Base-by-base conservation (phyloP, 1,140 invertebrate genomes). In the Patella vulgata region DNA sequence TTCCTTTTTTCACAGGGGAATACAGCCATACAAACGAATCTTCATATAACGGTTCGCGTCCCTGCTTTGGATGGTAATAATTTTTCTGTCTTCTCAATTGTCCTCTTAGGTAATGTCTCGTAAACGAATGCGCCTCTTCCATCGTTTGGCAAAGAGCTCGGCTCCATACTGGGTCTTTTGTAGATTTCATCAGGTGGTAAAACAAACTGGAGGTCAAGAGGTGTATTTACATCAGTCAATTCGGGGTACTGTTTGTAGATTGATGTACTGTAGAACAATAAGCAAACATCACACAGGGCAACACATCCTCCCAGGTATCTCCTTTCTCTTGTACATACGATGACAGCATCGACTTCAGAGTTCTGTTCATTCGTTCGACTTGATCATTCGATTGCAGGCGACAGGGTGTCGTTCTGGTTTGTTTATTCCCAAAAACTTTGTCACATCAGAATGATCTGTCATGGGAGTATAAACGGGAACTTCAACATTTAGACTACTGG, bases 281-380 rank as follows among this genome's bases (percentile, higher is more conserved):
- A 1, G 53, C 63, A 63, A 65, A 70, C 19, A 64, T 47, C 1
- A 64, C 39, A n/a, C 62, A 66, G 2, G 59, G 62, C 11, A 73
- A 31, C 21, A 66, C 62, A 47, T 65, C 64, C 25, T 70, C 68
- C 70, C 70, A 75, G 33, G 71, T 55, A 17, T 40, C 23, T 19
- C 40, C 40, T 8, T 68, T 47, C 11, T 63, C 46, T 27, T 63
- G 25, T 12, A 65, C 62, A 42, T 51, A 64, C 23, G 48, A 39
- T 9, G 39, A 39, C 12, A 73, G 36, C 42, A 61, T 59, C 25
- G 66, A 57, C 25, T 50, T 51, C 2, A 71, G 31, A 4, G 69
- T 76, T 31, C 63, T 19, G 52, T 76, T 76, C 21, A 70, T 70
- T 31, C 67, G 25, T 56, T 78, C 74, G 1, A 72, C 61, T 17